Base-by-base conservation (phyloP, 2,888 invertebrate species). In the Drosophila yooni region DNA sequence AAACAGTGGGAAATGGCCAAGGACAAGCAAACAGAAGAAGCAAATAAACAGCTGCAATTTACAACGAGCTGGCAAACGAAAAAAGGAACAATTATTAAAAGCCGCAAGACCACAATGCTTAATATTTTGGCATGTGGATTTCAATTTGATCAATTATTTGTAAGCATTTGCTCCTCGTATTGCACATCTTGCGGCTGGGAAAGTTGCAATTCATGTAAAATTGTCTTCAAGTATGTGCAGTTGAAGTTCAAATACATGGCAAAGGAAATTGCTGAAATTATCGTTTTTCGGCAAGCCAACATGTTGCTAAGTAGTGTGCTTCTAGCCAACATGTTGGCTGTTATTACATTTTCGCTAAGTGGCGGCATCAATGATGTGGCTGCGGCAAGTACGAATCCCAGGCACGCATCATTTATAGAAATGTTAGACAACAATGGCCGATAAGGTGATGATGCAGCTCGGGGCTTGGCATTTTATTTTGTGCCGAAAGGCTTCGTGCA, bases 241-340 rank as follows among this genome's bases (percentile, higher is more conserved):
- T 21, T 46, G 1, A 2, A 21, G 15, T 46, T 46, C 3, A 15
- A 2, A 11, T 1, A 21, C 43, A n/a, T 4, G 4, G 10, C 40
- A 43, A 27, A 21, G 21, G 15, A 11, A 61, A 53, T 33, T 15
- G 13, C 10, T 3, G 13, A 27, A 48, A 36, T 10, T 11, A 29
- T 15, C 2, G 25, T 10, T 5, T 2, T 7, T 34, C 34, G 48
- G 48, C 10, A 66, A 57, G 61, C 84, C 78, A 82, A 82, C 88
- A 82, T 84, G 82, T 82, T 82, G 82, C 60, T 8, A 34, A 48
- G 67, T 52, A 10, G 60, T 36, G 8, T 43, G 25, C 18, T 40
- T 56, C 31, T 64, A 58, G 68, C 57, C 62, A 70, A 83, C 88
- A 88, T 85, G 83, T 88, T 83, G 72, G 80, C 65, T 67, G 61